Conservation (phyloP, 2,888 invertebrate genomes). For the Troides helena region DNA sequence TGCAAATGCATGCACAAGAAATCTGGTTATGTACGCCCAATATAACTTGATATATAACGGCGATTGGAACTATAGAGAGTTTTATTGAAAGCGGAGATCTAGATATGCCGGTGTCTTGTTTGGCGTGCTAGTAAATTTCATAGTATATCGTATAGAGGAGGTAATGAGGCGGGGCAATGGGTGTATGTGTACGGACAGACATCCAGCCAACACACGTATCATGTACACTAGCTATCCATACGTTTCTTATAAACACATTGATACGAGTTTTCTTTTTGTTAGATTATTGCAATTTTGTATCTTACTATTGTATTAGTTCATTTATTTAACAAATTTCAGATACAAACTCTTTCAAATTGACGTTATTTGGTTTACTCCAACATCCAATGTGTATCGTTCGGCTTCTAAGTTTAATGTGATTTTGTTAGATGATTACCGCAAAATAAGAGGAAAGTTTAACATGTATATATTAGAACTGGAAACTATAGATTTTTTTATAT, state of each 20-base stretch:
- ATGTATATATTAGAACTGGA: too few species aligned
- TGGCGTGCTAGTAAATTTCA: slow-evolving; percentile 62
- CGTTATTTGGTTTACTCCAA: too few species aligned
- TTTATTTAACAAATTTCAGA: neutral
- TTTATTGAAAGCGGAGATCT: slow-evolving; percentile 69
- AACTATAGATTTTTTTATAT: too few species aligned
- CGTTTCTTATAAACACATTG: slow-evolving; percentile 10
- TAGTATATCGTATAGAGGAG: slow-evolving; percentile 59
- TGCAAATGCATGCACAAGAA: slow-evolving; percentile 40
- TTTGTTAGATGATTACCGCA: too few species aligned
- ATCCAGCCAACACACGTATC: slow-evolving; percentile 47
- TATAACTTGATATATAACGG: slow-evolving; percentile 64
- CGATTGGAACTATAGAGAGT: slow-evolving; percentile 69
- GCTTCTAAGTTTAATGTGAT: too few species aligned
- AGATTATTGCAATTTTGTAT: neutral
- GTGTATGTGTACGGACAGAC: slow-evolving; percentile 67
- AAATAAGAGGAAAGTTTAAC: too few species aligned
- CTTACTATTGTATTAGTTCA: neutral
- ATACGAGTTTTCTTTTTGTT: slow-evolving; percentile 11
- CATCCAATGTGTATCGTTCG: too few species aligned
- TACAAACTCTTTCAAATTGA: neutral
- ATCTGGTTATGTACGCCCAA: slow-evolving; percentile 54
- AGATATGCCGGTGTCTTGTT: slow-evolving; percentile 49
- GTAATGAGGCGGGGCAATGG: slow-evolving; percentile 76
- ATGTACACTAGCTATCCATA: slow-evolving; percentile 18